A percentile compares a stretch with the other conserved stretches of the same genome.
Evolutionary conservation across 2,888 invertebrate genomes (phyloP).

Genomic region (Carpatolechia fugitivella): DNA sequence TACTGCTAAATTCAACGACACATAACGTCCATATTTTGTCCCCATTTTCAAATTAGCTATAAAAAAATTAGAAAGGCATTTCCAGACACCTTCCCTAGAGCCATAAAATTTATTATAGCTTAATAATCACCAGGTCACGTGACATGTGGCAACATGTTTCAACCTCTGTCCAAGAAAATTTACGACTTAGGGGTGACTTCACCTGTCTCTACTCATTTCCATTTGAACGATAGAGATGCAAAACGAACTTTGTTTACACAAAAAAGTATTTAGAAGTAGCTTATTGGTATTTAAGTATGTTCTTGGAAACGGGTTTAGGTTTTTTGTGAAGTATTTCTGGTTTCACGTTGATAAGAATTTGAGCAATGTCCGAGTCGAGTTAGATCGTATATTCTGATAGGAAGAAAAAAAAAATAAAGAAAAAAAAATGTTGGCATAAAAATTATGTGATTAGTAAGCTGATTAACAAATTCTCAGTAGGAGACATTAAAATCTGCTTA

Average conservation of each 20-base stretch:
- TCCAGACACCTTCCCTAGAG: conserved; percentile 49
- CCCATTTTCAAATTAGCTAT: not conserved
- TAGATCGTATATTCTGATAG: conserved; percentile 18
- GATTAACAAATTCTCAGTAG: too few relatives aligned
- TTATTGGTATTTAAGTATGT: conserved; percentile 71
- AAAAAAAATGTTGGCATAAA: not conserved
- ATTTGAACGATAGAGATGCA: conserved; percentile 35
- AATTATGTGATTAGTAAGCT: too few relatives aligned
- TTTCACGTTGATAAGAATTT: conserved; percentile 37
- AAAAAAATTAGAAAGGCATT: conserved; percentile 21
- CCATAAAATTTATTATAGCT: conserved; percentile 71
- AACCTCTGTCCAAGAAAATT: conserved; percentile 58
- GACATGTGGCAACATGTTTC: conserved; percentile 65
- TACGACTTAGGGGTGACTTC: conserved; percentile 61
- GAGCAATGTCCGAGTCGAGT: conserved; percentile 27
- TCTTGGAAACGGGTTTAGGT: conserved; percentile 29
- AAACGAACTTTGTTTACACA: conserved; percentile 50
- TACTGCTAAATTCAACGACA: not conserved
- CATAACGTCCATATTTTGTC: not conserved
- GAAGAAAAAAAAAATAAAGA: conserved; percentile 1
- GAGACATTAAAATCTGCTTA: too few relatives aligned
- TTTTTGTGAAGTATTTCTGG: conserved; percentile 4
- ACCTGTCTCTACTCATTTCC: conserved; percentile 37
- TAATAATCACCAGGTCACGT: conserved; percentile 69
- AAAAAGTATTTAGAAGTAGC: conserved; percentile 61